Percentiles rank a stretch among this genome's conserved stretches.
phyloP scores from a whole-genome alignment of 2,888 invertebrate species.

The Caenorhabditis sp. region DNA sequence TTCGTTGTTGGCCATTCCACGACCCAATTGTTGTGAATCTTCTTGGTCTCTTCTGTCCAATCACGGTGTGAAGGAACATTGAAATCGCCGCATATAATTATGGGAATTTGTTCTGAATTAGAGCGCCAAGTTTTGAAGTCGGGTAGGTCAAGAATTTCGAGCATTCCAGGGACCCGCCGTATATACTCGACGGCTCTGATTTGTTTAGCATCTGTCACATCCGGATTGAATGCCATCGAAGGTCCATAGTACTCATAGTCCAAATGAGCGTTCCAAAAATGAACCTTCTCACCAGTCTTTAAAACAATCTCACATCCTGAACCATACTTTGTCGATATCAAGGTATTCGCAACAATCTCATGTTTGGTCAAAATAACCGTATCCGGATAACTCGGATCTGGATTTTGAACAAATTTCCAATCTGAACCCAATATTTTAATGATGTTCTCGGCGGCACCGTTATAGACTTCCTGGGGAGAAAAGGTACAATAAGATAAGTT shows the following conservation, averaged over 20 bases:
- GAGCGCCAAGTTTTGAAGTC: constrained; percentile 45
- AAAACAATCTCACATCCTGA: constrained; percentile 33
- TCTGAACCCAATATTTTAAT: constrained; percentile 29
- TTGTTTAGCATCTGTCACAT: constrained; percentile 49
- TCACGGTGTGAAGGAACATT: constrained; percentile 66
- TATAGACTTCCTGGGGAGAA: constrained; percentile 27
- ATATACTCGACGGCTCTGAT: constrained; percentile 61
- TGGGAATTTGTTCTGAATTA: constrained; percentile 42
- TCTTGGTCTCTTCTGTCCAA: constrained; percentile 49
- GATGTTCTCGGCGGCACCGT: constrained; percentile 19
- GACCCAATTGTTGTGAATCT: constrained; percentile 54
- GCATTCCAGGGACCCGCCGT: constrained; percentile 34
- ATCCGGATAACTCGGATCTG: constrained; percentile 47
- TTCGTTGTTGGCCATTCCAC: constrained; percentile 60
- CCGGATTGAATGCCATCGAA: constrained; percentile 64
- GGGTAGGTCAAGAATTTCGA: constrained; percentile 29
- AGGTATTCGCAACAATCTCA: constrained; percentile 32
- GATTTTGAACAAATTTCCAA: constrained; percentile 33
- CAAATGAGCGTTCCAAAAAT: constrained; percentile 59
- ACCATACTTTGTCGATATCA: constrained; percentile 17
- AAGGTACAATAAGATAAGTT: too few relatives aligned
- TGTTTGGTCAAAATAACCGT: constrained; percentile 57
- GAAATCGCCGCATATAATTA: constrained; percentile 64
- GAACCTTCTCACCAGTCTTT: constrained; percentile 18
- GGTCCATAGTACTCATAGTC: constrained; percentile 63